A percentile compares a stretch with the other conserved stretches of the same genome.
Evolutionary conservation across 2,113 vertebrate genomes (phyloP).

Genomic region (Amphiprion percula): DNA sequence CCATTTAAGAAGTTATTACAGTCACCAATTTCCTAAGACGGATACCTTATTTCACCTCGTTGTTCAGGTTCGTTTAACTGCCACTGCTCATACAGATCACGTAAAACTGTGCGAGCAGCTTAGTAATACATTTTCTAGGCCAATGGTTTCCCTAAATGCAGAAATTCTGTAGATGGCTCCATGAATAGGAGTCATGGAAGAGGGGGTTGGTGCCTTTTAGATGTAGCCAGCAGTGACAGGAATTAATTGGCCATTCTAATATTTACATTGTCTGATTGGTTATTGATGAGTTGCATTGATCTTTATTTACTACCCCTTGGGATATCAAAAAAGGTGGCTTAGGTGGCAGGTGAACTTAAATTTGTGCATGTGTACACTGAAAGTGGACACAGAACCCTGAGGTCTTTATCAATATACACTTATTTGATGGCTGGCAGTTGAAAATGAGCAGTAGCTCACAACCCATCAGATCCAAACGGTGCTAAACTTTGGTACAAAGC

Average conservation of each 20-base stretch:
- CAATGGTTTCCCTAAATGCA: not conserved
- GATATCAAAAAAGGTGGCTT: not conserved
- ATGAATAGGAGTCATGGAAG: not conserved
- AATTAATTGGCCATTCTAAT: not conserved
- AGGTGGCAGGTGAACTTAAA: not conserved
- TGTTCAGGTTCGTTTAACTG: constrained; percentile 6
- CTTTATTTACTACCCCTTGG: constrained; percentile 6
- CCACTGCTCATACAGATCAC: not conserved
- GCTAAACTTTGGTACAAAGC: too few species aligned
- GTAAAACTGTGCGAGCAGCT: constrained; percentile 4
- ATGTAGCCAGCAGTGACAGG: not conserved
- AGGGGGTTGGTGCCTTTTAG: not conserved
- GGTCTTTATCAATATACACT: too few species aligned
- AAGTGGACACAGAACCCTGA: too few species aligned
- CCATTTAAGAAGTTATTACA: constrained; percentile 8
- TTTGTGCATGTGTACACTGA: not conserved
- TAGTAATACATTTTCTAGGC: not conserved
- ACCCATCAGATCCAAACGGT: too few species aligned
- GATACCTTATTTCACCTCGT: not conserved
- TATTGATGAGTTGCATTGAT: constrained; percentile 32
- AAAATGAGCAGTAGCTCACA: too few species aligned
- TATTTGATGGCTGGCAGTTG: too few species aligned
- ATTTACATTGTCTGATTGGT: constrained; percentile 24
- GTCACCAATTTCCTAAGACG: not conserved
- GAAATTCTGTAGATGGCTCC: not conserved